Base-by-base conservation (phyloP, 2,888 invertebrate genomes). In the Atethmia centrago region DNA sequence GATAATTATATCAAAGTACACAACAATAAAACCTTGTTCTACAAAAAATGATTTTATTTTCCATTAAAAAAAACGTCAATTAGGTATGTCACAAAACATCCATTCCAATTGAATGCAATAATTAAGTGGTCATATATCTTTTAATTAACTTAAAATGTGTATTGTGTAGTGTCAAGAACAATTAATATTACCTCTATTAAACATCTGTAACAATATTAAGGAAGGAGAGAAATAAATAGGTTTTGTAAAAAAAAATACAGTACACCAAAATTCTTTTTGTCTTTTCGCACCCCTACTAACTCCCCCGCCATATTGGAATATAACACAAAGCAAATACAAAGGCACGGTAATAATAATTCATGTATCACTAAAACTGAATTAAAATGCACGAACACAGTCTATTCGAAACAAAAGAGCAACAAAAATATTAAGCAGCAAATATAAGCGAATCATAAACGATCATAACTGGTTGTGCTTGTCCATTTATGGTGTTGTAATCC, bases 401-500 rank as follows among this genome's bases (percentile, higher is more conserved):
- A 94, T 93, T 87, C 89, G 87, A 93, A 92, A 95, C 94, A 95
- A 95, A 94, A 94, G 80, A 55, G 92, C 87, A 91, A 93, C 93
- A 95, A 95, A 95, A 95, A 95, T 95, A 91, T 92, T 80, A 81
- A 80, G 55, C 72, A 81, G 80, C 69, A 63, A 81, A 77, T 89
- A 93, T 93, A 91, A 88, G 90, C 89, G 87, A 82, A 90, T 90
- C 90, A 92, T 92, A 92, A 89, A 87, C 90, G 93, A 89, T 95
- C 94, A 95, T 96, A 96, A 95, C 95, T 94, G 95, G 96, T 95
- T 94, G 91, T 90, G 85, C 85, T 87, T 89, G 88, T 86, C 95
- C 95, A 92, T 95, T 93, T 95, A 95, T 92, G 95, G 96, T 88
- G 81, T 90, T 93, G 95, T 94, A 92, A 94, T 95, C 95, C 96